phyloP scores from a whole-genome alignment of 2,797 vertebrate species.

The Pseudochirops cupreus region DNA sequence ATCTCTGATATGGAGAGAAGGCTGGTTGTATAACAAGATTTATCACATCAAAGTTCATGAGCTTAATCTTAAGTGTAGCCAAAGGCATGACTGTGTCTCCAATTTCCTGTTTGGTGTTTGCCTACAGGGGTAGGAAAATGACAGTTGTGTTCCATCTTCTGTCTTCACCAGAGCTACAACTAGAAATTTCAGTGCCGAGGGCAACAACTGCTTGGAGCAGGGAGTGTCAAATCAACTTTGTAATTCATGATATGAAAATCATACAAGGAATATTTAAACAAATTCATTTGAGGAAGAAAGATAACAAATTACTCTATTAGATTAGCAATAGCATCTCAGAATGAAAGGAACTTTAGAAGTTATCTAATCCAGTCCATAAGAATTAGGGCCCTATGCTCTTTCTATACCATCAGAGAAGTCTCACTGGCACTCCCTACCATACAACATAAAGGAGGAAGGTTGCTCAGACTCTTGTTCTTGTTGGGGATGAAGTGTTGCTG shows the following conservation, averaged over 20 bases:
- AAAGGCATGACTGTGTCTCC: not conserved
- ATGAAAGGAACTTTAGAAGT: not conserved
- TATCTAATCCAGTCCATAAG: not conserved
- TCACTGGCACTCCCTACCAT: not conserved
- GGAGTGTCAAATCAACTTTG: not conserved
- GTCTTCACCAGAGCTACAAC: not conserved
- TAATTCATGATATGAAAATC: constrained; percentile 2
- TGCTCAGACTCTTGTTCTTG: not conserved
- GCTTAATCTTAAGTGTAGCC: not conserved
- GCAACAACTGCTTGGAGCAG: not conserved
- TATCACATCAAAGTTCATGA: not conserved
- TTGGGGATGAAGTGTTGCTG: not conserved
- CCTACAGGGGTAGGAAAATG: not conserved
- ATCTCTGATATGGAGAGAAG: not conserved
- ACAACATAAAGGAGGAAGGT: not conserved
- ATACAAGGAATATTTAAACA: not conserved
- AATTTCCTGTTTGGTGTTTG: not conserved
- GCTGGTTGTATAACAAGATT: not conserved
- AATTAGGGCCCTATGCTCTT: not conserved
- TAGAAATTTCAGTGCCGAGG: not conserved
- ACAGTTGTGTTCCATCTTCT: not conserved
- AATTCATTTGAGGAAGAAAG: not conserved
- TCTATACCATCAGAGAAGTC: not conserved
- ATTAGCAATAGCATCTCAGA: not conserved
- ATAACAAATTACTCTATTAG: not conserved